Percentiles rank a stretch among this genome's conserved stretches.
phyloP scores from a whole-genome alignment of 2,888 invertebrate genomes.

The Cyaniris semiargus region DNA sequence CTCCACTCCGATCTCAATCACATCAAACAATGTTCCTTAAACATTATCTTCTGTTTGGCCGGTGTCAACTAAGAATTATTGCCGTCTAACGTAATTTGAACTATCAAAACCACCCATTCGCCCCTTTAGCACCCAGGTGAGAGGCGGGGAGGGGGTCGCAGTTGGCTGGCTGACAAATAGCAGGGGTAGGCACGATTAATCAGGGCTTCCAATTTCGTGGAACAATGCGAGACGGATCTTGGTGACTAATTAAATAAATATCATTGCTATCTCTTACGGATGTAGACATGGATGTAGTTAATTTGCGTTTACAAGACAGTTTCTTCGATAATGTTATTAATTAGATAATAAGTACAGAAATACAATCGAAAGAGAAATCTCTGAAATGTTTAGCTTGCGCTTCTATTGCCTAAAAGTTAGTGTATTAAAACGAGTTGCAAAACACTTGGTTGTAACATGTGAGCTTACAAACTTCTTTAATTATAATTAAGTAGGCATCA shows the following conservation, averaged over 20 bases:
- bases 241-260: slow-evolving; percentile 27
- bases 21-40: slow-evolving; percentile 47
- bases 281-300: not conserved
- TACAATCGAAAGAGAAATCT: too few relatives aligned
- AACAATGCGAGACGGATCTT: slow-evolving; percentile 69
- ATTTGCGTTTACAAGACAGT: too few relatives aligned
- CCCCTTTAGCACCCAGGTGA: slow-evolving; percentile 36
- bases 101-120: slow-evolving; percentile 38
- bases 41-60: slow-evolving; percentile 61
- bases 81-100: slow-evolving; percentile 47
- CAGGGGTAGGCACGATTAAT: slow-evolving; percentile 75
- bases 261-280: not conserved
- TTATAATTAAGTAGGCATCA: too few relatives aligned
- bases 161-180: slow-evolving; percentile 61
- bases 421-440: too few relatives aligned
- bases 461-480: too few relatives aligned
- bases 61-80: slow-evolving; percentile 44
- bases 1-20: not conserved
- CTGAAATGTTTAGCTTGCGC: too few relatives aligned
- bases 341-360: too few relatives aligned
- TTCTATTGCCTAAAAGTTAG: too few relatives aligned
- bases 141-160: slow-evolving; percentile 47
- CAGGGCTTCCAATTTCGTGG: slow-evolving; percentile 73
- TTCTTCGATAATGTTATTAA: too few relatives aligned
- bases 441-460: too few relatives aligned